Conservation (phyloP, 92 coral and sea anemone genomes). For the Diadumene lineata region DNA sequence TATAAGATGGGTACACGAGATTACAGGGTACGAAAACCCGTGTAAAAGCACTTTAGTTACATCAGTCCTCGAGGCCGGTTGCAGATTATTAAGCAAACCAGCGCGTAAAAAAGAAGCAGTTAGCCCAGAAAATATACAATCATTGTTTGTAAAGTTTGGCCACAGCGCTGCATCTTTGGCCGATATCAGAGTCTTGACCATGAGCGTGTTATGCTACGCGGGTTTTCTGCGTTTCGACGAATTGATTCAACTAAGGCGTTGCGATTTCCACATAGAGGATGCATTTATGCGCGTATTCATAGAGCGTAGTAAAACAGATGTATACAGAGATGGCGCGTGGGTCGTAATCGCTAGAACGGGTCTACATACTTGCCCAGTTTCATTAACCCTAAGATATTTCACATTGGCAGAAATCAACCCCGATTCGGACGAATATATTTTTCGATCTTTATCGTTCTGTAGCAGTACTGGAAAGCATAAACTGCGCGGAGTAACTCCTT, state of each 20-base stretch:
- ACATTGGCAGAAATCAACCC: not conserved
- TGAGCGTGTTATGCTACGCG: slow-evolving; percentile 14
- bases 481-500: not conserved
- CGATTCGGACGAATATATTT: not conserved
- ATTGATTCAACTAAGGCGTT: not conserved
- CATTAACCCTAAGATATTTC: not conserved
- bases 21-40: not conserved
- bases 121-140: slow-evolving; percentile 36
- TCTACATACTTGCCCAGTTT: slow-evolving; percentile 6
- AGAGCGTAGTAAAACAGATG: slow-evolving; percentile 26
- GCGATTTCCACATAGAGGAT: slow-evolving; percentile 15
- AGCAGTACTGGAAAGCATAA: slow-evolving; percentile 28
- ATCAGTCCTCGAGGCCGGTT: not conserved
- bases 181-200: slow-evolving; percentile 13
- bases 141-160: slow-evolving; percentile 19
- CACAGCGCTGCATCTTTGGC: slow-evolving; percentile 21
- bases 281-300: slow-evolving; percentile 23
- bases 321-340: slow-evolving; percentile 41
- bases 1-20: not conserved
- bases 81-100: not conserved
- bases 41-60: not conserved
- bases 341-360: slow-evolving; percentile 17
- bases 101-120: slow-evolving; percentile 11
- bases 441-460: slow-evolving; percentile 11
- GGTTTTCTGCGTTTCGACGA: slow-evolving; percentile 7